A percentile compares a stretch with the other conserved stretches of the same genome.
phyloP scores from a whole-genome alignment of 2,888 invertebrate species.

The Epicampocera succincta region DNA sequence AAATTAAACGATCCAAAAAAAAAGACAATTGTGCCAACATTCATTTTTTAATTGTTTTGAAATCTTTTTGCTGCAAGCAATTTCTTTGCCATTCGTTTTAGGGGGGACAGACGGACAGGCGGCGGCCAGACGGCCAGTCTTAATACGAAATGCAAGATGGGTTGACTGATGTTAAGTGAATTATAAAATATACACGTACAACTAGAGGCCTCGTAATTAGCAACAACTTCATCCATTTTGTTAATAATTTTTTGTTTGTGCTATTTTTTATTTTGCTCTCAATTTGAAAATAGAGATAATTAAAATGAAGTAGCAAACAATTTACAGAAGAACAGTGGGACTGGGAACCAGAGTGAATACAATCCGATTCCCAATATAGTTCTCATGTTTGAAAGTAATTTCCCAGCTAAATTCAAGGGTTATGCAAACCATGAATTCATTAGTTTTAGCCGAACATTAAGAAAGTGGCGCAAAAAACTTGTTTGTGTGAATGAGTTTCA shows the following conservation, averaged over 20 bases:
- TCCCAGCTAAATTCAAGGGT: too few species aligned
- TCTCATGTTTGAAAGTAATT: too few species aligned
- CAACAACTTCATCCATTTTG: slow-evolving; percentile 67
- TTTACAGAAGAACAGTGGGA: slow-evolving; percentile 39
- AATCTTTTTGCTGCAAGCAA: slow-evolving; percentile 14
- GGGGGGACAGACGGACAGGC: not conserved
- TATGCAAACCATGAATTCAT: too few species aligned
- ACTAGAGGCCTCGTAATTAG: slow-evolving; percentile 58
- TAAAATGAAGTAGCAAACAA: slow-evolving; percentile 44
- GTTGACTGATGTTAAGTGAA: slow-evolving; percentile 34
- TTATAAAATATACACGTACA: slow-evolving; percentile 37
- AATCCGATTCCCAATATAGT: too few species aligned
- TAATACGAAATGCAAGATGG: slow-evolving; percentile 52
- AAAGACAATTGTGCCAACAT: slow-evolving; percentile 65
- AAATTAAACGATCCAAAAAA: slow-evolving; percentile 30
- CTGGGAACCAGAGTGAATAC: not conserved
- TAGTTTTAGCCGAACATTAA: too few species aligned
- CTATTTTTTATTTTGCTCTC: slow-evolving; percentile 6
- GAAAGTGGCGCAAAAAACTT: too few species aligned
- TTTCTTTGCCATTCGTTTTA: slow-evolving; percentile 18
- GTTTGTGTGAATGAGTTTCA: too few species aligned
- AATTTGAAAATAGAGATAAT: slow-evolving; percentile 53
- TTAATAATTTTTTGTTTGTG: slow-evolving; percentile 2
- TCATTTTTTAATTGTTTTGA: slow-evolving; percentile 57
- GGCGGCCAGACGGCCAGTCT: not conserved